These are phyloP conservation scores for Drosophila elegans DNA, from an alignment of 1,140 invertebrate genomes.

Conservation along the genomic window DNA sequence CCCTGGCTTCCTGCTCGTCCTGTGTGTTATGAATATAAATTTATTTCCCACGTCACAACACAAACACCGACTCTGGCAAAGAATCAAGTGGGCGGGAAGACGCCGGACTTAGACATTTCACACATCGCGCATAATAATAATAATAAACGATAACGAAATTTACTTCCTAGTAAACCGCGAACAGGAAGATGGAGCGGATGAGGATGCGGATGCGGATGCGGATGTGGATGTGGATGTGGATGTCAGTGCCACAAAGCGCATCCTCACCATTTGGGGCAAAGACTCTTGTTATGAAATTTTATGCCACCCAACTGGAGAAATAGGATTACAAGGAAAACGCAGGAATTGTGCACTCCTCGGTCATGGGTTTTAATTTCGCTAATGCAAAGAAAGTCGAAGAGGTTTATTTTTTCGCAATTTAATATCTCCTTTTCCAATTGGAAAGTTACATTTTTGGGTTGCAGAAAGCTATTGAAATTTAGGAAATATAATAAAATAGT, in stretches of 20 bases:
- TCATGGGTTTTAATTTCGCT: constrained; percentile 47
- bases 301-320: constrained; percentile 58
- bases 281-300: constrained; percentile 68
- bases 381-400: constrained; percentile 24
- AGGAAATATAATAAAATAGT: no score
- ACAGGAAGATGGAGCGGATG: constrained; percentile 19
- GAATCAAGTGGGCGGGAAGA: constrained; percentile 38
- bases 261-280: constrained; percentile 63
- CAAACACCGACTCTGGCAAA: constrained; percentile 44
- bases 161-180: constrained; percentile 72
- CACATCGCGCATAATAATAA: constrained; percentile 82
- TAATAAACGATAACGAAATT: constrained; percentile 83
- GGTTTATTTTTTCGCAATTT: neutral
- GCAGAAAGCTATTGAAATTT: no score
- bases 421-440: neutral
- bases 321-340: constrained; percentile 33
- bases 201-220: constrained; percentile 17
- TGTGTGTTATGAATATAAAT: constrained; percentile 83
- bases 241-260: constrained; percentile 58
- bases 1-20: constrained; percentile 31
- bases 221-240: constrained; percentile 10
- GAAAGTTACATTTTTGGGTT: no score
- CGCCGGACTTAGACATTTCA: constrained; percentile 72
- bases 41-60: constrained; percentile 79
- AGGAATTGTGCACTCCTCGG: constrained; percentile 40